Evolutionary conservation across 1,140 invertebrate species (phyloP).

Genomic region (Xylocopa sonorina): DNA sequence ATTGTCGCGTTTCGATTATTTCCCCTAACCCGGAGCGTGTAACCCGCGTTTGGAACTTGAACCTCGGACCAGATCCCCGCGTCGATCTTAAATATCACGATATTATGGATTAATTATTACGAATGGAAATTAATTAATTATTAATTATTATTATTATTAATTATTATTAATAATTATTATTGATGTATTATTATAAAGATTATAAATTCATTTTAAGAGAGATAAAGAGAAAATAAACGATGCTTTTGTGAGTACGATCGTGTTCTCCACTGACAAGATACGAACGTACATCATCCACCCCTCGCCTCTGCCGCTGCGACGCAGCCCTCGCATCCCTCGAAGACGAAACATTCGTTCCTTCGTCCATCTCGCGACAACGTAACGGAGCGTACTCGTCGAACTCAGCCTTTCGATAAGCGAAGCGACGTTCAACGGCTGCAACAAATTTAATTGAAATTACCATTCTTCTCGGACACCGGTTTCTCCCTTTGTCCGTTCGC

Average conservation of each 20-base stretch:
- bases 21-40: constrained; percentile 29
- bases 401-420: too few relatives aligned
- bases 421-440: too few relatives aligned
- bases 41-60: constrained; percentile 74
- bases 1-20: constrained; percentile 39
- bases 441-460: too few relatives aligned
- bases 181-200: constrained; percentile 81
- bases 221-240: constrained; percentile 81
- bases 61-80: constrained; percentile 66
- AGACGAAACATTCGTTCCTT: too few relatives aligned
- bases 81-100: constrained; percentile 77
- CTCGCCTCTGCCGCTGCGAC: constrained; percentile 16
- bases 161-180: constrained; percentile 78
- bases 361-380: too few relatives aligned
- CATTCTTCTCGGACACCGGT: background rate
- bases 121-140: constrained; percentile 71
- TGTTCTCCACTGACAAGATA: constrained; percentile 80
- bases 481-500: constrained; percentile 26
- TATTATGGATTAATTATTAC: constrained; percentile 76
- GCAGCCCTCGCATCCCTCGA: background rate
- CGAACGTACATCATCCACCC: constrained; percentile 72
- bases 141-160: constrained; percentile 71
- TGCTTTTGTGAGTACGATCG: constrained; percentile 80
- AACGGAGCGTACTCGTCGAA: too few relatives aligned
- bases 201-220: constrained; percentile 81